phyloP scores from a whole-genome alignment of 2,888 invertebrate genomes.

The Trachelus stipa region DNA sequence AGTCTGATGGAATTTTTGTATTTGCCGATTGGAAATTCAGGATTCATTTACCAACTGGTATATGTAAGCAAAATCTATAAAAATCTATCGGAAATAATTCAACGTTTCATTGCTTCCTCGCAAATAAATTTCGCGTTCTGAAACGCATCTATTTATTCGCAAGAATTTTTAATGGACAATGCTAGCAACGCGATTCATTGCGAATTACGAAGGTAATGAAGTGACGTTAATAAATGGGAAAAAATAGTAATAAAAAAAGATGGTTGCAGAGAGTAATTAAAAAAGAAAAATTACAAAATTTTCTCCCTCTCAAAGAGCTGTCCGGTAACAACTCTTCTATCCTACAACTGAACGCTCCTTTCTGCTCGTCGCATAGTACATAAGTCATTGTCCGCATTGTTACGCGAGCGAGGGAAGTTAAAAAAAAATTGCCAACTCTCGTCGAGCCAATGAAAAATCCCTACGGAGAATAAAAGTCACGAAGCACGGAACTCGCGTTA shows the following conservation, averaged over 20 bases:
- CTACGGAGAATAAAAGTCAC: slow-evolving; percentile 2
- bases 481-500: not conserved
- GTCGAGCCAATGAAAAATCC: slow-evolving; percentile 4
- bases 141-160: not conserved
- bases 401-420: not conserved
- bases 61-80: no score
- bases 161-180: not conserved
- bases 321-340: not conserved
- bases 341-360: not conserved
- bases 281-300: no score
- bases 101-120: no score
- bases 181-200: not conserved
- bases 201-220: not conserved
- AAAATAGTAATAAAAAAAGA: not conserved
- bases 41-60: no score
- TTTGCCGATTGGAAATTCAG: no score
- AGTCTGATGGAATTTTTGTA: no score
- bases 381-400: slow-evolving; percentile 24
- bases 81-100: no score
- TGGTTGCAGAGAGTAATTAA: not conserved
- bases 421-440: slow-evolving; percentile 1
- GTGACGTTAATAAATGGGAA: not conserved
- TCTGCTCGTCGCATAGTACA: not conserved
- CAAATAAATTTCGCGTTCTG: no score
- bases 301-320: not conserved